phyloP scores from a whole-genome alignment of 2,888 invertebrate genomes.

The Syrphus vitripennis region DNA sequence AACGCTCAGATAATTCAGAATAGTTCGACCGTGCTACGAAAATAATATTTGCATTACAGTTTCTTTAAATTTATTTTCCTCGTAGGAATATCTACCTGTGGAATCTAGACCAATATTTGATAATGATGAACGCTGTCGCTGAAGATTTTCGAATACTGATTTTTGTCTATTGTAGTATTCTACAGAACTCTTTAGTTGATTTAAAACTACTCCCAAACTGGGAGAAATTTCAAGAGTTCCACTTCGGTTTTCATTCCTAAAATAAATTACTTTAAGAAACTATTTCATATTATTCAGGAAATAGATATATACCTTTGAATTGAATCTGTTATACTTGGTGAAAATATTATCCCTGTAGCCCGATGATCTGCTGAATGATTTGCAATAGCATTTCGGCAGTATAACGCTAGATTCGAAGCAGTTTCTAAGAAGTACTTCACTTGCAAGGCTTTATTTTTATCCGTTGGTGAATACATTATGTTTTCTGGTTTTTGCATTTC shows the following conservation, averaged over 20 bases:
- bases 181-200: conserved; percentile 83
- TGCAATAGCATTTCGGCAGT: conserved; percentile 86
- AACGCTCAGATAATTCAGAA: conserved; percentile 81
- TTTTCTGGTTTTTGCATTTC: conserved; percentile 77
- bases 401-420: conserved; percentile 87
- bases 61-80: not conserved
- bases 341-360: conserved; percentile 83
- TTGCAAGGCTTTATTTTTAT: conserved; percentile 79
- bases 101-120: conserved; percentile 83
- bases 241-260: conserved; percentile 71
- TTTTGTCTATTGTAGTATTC: conserved; percentile 83
- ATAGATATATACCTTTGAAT: conserved; percentile 72
- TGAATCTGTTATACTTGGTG: conserved; percentile 81
- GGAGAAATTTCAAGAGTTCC: conserved; percentile 79
- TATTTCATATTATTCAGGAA: not conserved
- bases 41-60: not conserved
- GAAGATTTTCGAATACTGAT: conserved; percentile 82
- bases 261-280: not conserved
- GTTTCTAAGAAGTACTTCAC: conserved; percentile 84
- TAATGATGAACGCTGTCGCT: conserved; percentile 81
- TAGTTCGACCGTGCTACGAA: conserved; percentile 77
- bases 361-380: conserved; percentile 83
- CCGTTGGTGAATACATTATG: conserved; percentile 72
- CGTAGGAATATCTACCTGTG: conserved; percentile 66
- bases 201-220: conserved; percentile 82